A percentile compares a stretch with the other conserved stretches of the same genome.
These are phyloP conservation scores for Callithrix jacchus DNA, from an alignment of 2,113 vertebrate genomes.

Conservation along the genomic window DNA sequence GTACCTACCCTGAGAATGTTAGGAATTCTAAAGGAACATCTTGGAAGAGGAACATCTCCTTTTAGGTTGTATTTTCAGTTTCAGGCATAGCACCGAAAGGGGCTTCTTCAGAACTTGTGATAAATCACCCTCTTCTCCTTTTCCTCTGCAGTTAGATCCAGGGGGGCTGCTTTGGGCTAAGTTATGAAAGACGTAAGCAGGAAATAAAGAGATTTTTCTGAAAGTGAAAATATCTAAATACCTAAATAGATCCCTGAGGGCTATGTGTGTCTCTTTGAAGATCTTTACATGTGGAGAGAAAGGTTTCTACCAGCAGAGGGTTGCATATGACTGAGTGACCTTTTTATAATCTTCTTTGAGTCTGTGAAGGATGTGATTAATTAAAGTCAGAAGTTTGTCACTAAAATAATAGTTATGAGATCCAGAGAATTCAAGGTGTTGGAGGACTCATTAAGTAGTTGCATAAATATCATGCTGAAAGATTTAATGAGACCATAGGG, in stretches of 20 bases:
- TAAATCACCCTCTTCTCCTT: not conserved
- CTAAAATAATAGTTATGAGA: conserved; percentile 72
- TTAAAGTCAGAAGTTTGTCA: conserved; percentile 62
- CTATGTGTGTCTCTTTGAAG: not conserved
- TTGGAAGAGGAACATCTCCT: not conserved
- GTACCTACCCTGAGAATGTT: not conserved
- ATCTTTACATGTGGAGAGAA: conserved; percentile 1
- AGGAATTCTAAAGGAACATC: not conserved
- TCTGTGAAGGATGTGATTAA: conserved; percentile 57
- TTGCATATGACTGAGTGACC: not conserved
- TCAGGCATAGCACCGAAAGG: not conserved
- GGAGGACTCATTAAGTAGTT: conserved; percentile 71
- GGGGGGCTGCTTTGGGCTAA: not conserved
- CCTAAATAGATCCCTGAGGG: not conserved
- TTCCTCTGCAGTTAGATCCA: not conserved
- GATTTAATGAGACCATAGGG: conserved; percentile 75
- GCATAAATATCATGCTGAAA: conserved; percentile 74
- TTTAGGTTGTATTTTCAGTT: not conserved
- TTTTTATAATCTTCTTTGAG: conserved; percentile 58
- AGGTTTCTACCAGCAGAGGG: not conserved
- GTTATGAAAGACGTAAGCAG: not conserved
- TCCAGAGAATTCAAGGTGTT: conserved; percentile 69
- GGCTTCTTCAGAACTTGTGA: not conserved
- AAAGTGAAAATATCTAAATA: not conserved
- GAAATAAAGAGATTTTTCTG: conserved; percentile 10